A percentile compares a stretch with the other conserved stretches of the same genome.
phyloP scores from a whole-genome alignment of 2,888 invertebrate genomes.

The Pachymerium ferrugineum region DNA sequence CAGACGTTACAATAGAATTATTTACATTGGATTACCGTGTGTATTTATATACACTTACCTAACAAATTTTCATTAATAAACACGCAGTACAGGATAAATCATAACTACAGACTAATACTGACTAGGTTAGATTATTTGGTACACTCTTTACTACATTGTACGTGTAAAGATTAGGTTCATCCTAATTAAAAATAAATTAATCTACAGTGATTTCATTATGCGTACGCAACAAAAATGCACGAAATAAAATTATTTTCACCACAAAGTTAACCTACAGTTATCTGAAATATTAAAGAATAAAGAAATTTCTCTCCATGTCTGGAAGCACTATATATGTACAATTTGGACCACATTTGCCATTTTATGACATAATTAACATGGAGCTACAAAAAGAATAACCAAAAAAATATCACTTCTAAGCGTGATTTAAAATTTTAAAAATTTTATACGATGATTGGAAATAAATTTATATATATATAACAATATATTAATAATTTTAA shows the following conservation, averaged over 20 bases:
- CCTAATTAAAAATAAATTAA: background rate
- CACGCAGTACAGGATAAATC: background rate
- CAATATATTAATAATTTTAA: background rate
- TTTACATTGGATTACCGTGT: background rate
- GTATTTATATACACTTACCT: background rate
- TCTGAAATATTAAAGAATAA: no score
- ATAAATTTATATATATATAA: background rate
- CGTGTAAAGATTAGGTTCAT: background rate
- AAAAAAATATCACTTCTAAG: background rate
- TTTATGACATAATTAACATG: no score
- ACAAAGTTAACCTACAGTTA: no score
- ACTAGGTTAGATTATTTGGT: background rate
- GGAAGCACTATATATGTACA: slow-evolving; percentile 6
- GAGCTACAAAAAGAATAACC: background rate
- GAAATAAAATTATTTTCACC: background rate
- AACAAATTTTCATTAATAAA: background rate
- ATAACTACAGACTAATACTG: background rate
- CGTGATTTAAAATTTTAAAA: background rate
- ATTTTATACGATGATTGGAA: background rate
- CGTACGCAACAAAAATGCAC: background rate
- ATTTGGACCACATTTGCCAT: background rate
- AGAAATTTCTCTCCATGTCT: background rate
- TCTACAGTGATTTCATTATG: background rate
- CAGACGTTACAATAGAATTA: background rate
- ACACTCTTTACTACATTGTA: background rate